A percentile compares a stretch with the other conserved stretches of the same genome.
Evolutionary conservation across 1,140 invertebrate species (phyloP).

Genomic region (Arion vulgaris): DNA sequence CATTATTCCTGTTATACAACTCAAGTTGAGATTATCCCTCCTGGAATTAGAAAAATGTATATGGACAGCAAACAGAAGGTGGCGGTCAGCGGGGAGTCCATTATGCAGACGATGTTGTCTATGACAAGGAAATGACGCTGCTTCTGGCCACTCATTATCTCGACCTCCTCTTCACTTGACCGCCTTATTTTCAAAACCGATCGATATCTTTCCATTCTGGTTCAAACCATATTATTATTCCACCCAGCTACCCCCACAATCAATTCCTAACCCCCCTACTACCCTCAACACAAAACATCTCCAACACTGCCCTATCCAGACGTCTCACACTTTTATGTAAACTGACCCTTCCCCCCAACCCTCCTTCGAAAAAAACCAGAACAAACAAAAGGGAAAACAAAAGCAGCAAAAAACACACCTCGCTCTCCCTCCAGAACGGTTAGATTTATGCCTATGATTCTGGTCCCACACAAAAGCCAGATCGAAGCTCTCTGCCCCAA

Average conservation of each 20-base stretch:
- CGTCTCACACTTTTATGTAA: not conserved
- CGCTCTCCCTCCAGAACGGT: not conserved
- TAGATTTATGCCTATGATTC: constrained; percentile 15
- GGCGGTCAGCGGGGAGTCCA: not conserved
- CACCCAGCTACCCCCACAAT: constrained; percentile 2
- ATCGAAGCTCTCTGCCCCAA: constrained; percentile 1
- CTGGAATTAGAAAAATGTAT: not conserved
- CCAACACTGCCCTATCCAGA: not conserved
- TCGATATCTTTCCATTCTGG: constrained; percentile 29
- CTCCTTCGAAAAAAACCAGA: no score
- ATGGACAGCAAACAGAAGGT: not conserved
- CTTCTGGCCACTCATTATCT: constrained; percentile 32
- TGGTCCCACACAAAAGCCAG: constrained; percentile 9
- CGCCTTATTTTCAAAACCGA: constrained; percentile 31
- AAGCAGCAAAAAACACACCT: not conserved
- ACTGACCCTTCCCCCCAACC: not conserved
- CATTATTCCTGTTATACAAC: no score
- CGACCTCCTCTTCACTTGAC: constrained; percentile 2
- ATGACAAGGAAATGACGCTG: constrained; percentile 32
- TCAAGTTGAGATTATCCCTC: not conserved
- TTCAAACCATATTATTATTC: constrained; percentile 34
- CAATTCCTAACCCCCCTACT: not conserved
- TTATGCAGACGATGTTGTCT: constrained; percentile 29
- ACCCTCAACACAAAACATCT: not conserved
- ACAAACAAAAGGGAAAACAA: no score